Conservation (phyloP, 1,140 invertebrate genomes). For the Trachymyrmex cornetzi region DNA sequence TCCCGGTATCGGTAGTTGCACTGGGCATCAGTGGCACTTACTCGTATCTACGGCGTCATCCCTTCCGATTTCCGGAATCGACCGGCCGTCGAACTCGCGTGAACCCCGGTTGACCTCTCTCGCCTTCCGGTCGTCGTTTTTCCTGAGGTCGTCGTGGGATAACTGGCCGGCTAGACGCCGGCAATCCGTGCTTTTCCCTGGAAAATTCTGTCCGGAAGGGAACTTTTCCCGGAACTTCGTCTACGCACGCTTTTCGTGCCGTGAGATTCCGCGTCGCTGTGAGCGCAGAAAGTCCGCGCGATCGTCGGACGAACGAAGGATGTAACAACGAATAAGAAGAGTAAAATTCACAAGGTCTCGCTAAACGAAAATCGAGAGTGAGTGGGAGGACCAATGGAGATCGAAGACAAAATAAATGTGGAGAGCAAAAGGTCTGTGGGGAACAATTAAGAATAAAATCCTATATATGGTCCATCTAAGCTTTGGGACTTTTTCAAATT, state of each 20-base stretch:
- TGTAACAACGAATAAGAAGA: background rate
- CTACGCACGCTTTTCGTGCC: background rate
- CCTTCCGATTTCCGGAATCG: constrained; percentile 59
- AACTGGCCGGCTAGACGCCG: constrained; percentile 3
- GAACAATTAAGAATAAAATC: background rate
- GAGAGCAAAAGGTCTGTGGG: too few species aligned
- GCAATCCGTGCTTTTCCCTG: background rate
- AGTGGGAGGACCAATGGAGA: background rate
- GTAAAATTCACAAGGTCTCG: background rate
- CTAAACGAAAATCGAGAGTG: background rate
- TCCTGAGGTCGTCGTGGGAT: background rate
- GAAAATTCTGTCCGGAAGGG: constrained; percentile 9
- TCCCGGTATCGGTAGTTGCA: background rate
- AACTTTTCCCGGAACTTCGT: constrained; percentile 29
- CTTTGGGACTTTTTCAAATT: too few species aligned
- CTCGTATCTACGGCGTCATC: background rate
- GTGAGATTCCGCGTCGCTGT: background rate
- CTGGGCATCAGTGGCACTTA: background rate
- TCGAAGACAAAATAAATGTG: background rate
- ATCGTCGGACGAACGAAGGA: background rate
- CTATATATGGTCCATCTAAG: too few species aligned
- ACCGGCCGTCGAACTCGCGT: constrained; percentile 39
- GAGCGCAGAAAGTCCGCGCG: background rate
- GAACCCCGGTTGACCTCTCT: constrained; percentile 32
- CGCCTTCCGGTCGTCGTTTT: constrained; percentile 28